A percentile compares a stretch with the other conserved stretches of the same genome.
These are phyloP conservation scores for Propsilocerus akamusi DNA, from an alignment of 1,140 invertebrate genomes.

Conservation along the genomic window DNA sequence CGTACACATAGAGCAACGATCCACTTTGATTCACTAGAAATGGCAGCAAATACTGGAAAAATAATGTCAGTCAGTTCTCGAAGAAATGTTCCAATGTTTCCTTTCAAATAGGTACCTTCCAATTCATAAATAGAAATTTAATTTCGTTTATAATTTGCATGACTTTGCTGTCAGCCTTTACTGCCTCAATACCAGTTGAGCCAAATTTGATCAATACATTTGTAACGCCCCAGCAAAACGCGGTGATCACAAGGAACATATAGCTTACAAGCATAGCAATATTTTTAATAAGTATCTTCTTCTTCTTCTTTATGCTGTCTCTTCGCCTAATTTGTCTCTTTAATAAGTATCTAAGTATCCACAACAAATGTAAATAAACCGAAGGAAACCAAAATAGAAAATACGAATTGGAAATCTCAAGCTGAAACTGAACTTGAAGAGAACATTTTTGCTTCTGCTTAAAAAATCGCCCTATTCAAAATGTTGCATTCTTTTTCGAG, in stretches of 20 bases:
- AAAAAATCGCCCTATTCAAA: too few species aligned
- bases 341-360: too few species aligned
- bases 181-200: neutral
- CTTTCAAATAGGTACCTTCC: neutral
- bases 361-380: too few species aligned
- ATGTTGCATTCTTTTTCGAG: too few species aligned
- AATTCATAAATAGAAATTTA: neutral
- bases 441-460: too few species aligned
- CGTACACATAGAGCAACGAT: neutral
- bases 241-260: neutral
- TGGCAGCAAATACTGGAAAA: neutral
- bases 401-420: too few species aligned
- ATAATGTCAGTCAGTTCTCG: neutral
- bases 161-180: neutral
- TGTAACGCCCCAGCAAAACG: neutral
- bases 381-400: too few species aligned
- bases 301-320: too few species aligned
- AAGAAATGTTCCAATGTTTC: neutral
- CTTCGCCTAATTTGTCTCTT: too few species aligned
- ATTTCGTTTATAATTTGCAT: neutral
- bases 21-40: neutral
- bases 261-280: too few species aligned
- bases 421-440: too few species aligned
- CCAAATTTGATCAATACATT: neutral
- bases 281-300: too few species aligned